phyloP scores from a whole-genome alignment of 1,140 invertebrate species.

The Acyrthosiphon pisum region DNA sequence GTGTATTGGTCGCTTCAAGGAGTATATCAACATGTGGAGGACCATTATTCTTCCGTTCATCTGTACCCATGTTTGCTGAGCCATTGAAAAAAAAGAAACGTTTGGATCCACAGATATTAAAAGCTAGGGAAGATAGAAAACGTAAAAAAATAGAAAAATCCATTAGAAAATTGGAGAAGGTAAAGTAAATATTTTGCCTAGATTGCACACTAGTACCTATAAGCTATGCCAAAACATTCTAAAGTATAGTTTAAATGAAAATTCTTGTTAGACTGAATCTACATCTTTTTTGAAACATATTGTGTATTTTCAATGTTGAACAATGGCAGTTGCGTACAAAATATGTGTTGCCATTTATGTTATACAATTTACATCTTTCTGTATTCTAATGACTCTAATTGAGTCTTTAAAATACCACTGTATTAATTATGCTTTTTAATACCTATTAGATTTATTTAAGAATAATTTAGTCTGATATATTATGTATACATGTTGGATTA shows the following conservation, averaged over 20 bases:
- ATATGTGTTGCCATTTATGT: neutral
- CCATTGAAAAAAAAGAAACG: conserved; percentile 89
- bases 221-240: neutral
- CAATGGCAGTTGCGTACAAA: no score
- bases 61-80: conserved; percentile 69
- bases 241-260: neutral
- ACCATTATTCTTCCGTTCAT: conserved; percentile 31
- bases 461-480: neutral
- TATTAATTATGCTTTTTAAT: neutral
- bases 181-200: conserved; percentile 59
- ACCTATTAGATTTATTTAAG: neutral
- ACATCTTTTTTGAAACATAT: neutral
- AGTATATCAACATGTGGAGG: neutral
- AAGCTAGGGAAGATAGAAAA: conserved; percentile 78
- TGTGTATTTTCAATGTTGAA: no score
- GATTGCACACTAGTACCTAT: neutral
- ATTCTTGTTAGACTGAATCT: neutral
- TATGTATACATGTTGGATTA: neutral
- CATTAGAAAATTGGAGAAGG: conserved; percentile 80
- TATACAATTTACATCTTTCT: neutral
- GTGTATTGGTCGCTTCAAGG: neutral
- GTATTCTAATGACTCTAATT: no score
- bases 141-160: conserved; percentile 83
- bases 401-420: neutral
- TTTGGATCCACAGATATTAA: conserved; percentile 80